These are phyloP conservation scores for Channa maculata DNA, from an alignment of 2,113 vertebrate genomes.

Conservation along the genomic window DNA sequence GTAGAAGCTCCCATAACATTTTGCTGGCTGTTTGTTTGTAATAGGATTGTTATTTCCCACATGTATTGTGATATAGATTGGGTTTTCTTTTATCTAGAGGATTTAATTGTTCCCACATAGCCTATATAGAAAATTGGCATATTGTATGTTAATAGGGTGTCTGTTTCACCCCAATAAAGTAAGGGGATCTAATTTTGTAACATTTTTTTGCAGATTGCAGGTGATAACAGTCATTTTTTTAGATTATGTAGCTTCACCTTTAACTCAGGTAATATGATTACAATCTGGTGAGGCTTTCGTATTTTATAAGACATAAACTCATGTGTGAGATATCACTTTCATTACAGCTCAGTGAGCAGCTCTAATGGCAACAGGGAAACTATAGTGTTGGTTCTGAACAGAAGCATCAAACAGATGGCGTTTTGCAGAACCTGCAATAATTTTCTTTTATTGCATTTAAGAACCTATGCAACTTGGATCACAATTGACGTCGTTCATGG, in stretches of 20 bases:
- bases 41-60: slow-evolving; percentile 56
- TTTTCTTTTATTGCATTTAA: slow-evolving; percentile 56
- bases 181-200: slow-evolving; percentile 20
- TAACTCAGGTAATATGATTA: slow-evolving; percentile 32
- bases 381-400: slow-evolving; percentile 45
- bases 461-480: slow-evolving; percentile 41
- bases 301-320: slow-evolving; percentile 43
- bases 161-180: slow-evolving; percentile 38
- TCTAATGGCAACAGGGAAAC: slow-evolving; percentile 17
- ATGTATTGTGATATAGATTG: slow-evolving; percentile 44
- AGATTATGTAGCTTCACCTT: slow-evolving; percentile 21
- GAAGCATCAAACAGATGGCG: slow-evolving; percentile 65
- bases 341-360: slow-evolving; percentile 44
- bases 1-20: slow-evolving; percentile 23
- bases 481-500: slow-evolving; percentile 11
- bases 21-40: slow-evolving; percentile 37
- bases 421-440: slow-evolving; percentile 60
- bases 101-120: slow-evolving; percentile 34
- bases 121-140: slow-evolving; percentile 30
- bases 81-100: slow-evolving; percentile 34
- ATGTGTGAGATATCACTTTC: slow-evolving; percentile 28
- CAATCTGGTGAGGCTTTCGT: slow-evolving; percentile 18
- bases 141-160: slow-evolving; percentile 19
- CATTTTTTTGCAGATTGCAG: slow-evolving; percentile 10
- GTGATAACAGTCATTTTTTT: slow-evolving; percentile 38